A percentile compares a stretch with the other conserved stretches of the same genome.
phyloP scores from a whole-genome alignment of 1,140 invertebrate genomes.

The Telenomus remus region DNA sequence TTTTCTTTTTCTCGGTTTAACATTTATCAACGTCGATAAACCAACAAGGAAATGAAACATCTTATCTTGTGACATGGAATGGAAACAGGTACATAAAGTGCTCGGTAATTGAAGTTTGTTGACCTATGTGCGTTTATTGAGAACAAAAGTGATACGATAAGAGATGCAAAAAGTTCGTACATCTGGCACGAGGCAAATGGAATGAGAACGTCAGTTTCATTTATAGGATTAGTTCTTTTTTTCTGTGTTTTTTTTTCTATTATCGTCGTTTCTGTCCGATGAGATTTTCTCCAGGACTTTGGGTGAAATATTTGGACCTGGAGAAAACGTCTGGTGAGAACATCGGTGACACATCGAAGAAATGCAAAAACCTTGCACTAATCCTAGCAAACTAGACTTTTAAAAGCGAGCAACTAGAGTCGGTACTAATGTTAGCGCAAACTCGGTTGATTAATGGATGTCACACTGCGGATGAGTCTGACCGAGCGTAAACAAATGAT shows the following conservation, averaged over 20 bases:
- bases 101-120: slow-evolving; percentile 19
- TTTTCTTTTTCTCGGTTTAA: neutral
- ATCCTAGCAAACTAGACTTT: slow-evolving; percentile 67
- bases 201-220: slow-evolving; percentile 15
- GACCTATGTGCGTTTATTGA: slow-evolving; percentile 35
- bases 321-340: slow-evolving; percentile 17
- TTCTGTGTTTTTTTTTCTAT: neutral
- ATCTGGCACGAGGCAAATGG: slow-evolving; percentile 15
- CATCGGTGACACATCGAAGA: slow-evolving; percentile 44
- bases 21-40: slow-evolving; percentile 25
- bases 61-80: slow-evolving; percentile 24
- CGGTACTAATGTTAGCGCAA: slow-evolving; percentile 68
- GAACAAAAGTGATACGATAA: slow-evolving; percentile 31
- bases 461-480: slow-evolving; percentile 63
- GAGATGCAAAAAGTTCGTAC: slow-evolving; percentile 23
- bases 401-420: slow-evolving; percentile 72
- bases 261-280: slow-evolving; percentile 1
- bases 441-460: slow-evolving; percentile 70
- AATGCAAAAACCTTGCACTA: slow-evolving; percentile 62
- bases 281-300: too few species aligned
- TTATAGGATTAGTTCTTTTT: slow-evolving; percentile 17
- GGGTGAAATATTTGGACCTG: neutral
- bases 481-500: slow-evolving; percentile 56
- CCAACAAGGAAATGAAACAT: slow-evolving; percentile 25
- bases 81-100: slow-evolving; percentile 31